phyloP scores from a whole-genome alignment of 1,140 invertebrate genomes.

The Oedothorax gibbosus region DNA sequence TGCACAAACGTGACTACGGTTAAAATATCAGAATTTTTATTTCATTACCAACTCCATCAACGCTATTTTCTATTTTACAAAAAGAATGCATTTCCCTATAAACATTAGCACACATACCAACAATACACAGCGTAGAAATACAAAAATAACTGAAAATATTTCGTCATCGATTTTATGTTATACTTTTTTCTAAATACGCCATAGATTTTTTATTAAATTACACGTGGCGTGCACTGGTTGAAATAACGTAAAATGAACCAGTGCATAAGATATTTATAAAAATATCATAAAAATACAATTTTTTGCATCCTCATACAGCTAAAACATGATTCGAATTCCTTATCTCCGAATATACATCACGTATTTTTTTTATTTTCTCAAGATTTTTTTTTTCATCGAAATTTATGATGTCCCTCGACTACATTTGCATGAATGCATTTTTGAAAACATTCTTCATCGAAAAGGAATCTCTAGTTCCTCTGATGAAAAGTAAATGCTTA shows the following conservation, averaged over 20 bases:
- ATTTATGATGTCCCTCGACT: constrained; percentile 36
- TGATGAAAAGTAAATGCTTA: constrained; percentile 54
- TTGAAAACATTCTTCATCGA: constrained; percentile 13
- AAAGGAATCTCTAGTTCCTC: constrained; percentile 7
- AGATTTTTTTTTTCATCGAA: neutral
- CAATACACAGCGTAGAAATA: too few species aligned
- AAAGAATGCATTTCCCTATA: too few species aligned
- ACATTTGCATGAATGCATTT: constrained; percentile 53
- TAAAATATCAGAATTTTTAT: too few species aligned
- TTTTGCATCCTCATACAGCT: neutral
- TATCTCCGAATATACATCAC: constrained; percentile 7
- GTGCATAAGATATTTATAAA: constrained; percentile 34
- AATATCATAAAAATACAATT: constrained; percentile 9
- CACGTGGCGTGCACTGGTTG: neutral
- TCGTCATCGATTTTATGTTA: too few species aligned
- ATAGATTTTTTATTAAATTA: constrained; percentile 33
- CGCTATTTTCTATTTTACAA: too few species aligned
- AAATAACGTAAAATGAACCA: constrained; percentile 36
- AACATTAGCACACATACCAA: too few species aligned
- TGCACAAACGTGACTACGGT: too few species aligned
- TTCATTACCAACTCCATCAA: too few species aligned
- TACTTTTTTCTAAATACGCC: neutral
- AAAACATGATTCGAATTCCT: constrained; percentile 2
- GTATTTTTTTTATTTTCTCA: neutral
- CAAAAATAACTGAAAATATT: too few species aligned